phyloP scores from a whole-genome alignment of 2,797 vertebrate species.

The Philypnodon macrostomus region DNA sequence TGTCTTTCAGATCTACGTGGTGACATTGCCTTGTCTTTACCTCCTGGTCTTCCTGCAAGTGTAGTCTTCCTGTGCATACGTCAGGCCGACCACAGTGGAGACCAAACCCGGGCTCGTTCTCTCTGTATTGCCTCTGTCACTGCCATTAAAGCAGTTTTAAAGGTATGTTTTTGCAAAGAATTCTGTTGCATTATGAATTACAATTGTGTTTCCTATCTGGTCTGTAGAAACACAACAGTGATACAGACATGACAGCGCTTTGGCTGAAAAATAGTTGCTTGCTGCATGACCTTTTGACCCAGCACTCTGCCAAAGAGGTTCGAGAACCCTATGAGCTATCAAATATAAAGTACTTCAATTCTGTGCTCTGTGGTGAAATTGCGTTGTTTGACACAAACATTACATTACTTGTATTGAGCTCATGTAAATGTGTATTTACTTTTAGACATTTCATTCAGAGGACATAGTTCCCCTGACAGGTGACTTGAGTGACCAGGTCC shows the following conservation, averaged over 20 bases:
- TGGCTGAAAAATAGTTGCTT: slow-evolving; percentile 79
- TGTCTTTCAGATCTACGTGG: slow-evolving; percentile 69
- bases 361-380: too few species aligned
- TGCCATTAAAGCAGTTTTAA: slow-evolving; percentile 77
- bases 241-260: slow-evolving; percentile 68
- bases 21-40: slow-evolving; percentile 56
- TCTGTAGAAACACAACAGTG: slow-evolving; percentile 71
- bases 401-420: neutral
- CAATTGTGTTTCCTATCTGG: too few species aligned
- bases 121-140: slow-evolving; percentile 62
- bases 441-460: slow-evolving; percentile 40
- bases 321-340: too few species aligned
- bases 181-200: neutral
- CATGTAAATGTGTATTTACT: neutral
- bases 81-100: slow-evolving; percentile 69
- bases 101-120: slow-evolving; percentile 48
- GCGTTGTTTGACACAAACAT: neutral
- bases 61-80: slow-evolving; percentile 80
- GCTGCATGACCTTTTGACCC: slow-evolving; percentile 75
- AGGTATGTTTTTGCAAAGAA: slow-evolving; percentile 60
- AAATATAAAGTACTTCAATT: too few species aligned
- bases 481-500: slow-evolving; percentile 62
- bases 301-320: slow-evolving; percentile 71
- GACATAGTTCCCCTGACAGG: slow-evolving; percentile 49
- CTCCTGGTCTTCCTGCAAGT: slow-evolving; percentile 73